Percentiles rank a stretch among this genome's conserved stretches.
Evolutionary conservation across 2,888 invertebrate genomes (phyloP).

Genomic region (Mythimna vitellina): DNA sequence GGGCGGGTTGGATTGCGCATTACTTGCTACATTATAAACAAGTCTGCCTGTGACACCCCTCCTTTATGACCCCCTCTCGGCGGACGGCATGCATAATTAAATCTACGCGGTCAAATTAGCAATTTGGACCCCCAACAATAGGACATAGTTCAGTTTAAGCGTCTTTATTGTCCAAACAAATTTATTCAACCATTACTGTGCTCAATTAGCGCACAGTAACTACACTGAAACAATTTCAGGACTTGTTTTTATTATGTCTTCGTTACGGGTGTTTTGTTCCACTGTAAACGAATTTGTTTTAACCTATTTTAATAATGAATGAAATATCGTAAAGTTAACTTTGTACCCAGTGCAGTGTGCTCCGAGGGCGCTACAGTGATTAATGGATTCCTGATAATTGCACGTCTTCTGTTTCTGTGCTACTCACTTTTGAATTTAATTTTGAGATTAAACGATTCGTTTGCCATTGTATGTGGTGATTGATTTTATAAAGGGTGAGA

Average conservation of each 20-base stretch:
- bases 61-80: constrained; percentile 85
- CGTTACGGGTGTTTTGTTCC: constrained; percentile 68
- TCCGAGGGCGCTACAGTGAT: constrained; percentile 49
- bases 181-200: constrained; percentile 85
- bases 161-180: constrained; percentile 87
- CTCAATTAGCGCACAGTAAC: constrained; percentile 81
- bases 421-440: constrained; percentile 23
- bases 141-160: constrained; percentile 87
- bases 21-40: constrained; percentile 90
- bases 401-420: constrained; percentile 14
- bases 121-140: constrained; percentile 87
- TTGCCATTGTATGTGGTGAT: background rate
- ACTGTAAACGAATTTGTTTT: constrained; percentile 64
- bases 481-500: background rate
- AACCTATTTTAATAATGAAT: constrained; percentile 70
- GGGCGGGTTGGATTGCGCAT: constrained; percentile 85
- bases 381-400: constrained; percentile 60
- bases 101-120: constrained; percentile 90
- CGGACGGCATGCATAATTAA: constrained; percentile 89
- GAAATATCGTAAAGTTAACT: constrained; percentile 64
- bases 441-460: background rate
- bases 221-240: constrained; percentile 72
- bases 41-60: constrained; percentile 87
- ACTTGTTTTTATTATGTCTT: constrained; percentile 76
- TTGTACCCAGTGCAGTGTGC: constrained; percentile 54